phyloP scores from a whole-genome alignment of 1,140 invertebrate genomes.

The Harlomillsia oculata region DNA sequence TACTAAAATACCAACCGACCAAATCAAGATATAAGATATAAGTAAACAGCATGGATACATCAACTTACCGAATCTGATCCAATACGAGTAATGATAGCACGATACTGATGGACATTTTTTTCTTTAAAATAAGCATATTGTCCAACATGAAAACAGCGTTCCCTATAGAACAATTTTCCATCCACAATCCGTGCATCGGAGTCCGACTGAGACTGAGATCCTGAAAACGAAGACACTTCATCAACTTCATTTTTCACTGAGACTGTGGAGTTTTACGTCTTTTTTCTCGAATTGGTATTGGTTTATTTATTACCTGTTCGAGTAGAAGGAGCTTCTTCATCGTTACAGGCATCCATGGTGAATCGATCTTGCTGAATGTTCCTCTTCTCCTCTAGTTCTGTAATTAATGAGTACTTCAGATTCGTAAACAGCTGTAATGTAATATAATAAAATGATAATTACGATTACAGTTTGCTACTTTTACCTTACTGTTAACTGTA shows the following conservation, averaged over 20 bases:
- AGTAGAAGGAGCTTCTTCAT: conserved; percentile 52
- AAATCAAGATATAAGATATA: background rate
- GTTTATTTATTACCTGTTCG: conserved; percentile 87
- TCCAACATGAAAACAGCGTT: conserved; percentile 85
- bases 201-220: background rate
- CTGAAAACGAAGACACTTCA: conserved; percentile 43
- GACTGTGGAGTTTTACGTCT: conserved; percentile 59
- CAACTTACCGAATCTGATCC: conserved; percentile 71
- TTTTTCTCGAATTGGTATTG: conserved; percentile 69
- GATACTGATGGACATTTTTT: conserved; percentile 61
- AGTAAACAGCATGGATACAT: background rate
- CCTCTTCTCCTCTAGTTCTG: conserved; percentile 85
- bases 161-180: conserved; percentile 85
- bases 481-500: too few relatives aligned
- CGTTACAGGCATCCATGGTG: conserved; percentile 30
- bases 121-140: conserved; percentile 85
- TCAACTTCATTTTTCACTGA: conserved; percentile 77
- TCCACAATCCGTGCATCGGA: conserved; percentile 80
- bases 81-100: conserved; percentile 78
- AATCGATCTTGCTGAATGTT: conserved; percentile 75
- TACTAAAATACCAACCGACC: background rate
- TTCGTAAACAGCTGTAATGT: too few relatives aligned
- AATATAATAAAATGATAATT: too few relatives aligned
- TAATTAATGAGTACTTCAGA: conserved; percentile 75
- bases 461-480: too few relatives aligned